Percentiles rank a stretch among this genome's conserved stretches.
phyloP scores from a whole-genome alignment of 2,797 vertebrate species.

The Lepilemur septentrionalis region DNA sequence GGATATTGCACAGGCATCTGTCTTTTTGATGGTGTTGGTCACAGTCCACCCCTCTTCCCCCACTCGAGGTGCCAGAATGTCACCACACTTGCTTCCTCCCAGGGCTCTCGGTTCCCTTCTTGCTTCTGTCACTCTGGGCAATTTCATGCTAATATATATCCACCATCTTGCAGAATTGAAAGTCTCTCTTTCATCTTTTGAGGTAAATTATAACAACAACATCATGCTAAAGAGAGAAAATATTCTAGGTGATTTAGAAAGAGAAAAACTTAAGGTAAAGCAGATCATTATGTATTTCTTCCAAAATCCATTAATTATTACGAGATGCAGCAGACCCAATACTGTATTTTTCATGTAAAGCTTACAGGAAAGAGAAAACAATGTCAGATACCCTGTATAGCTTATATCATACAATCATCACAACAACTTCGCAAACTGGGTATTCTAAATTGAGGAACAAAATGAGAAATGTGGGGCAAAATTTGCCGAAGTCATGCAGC shows the following conservation, averaged over 20 bases:
- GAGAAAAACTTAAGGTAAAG: neutral
- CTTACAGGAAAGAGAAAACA: neutral
- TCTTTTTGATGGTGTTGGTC: neutral
- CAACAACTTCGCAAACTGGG: neutral
- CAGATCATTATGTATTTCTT: neutral
- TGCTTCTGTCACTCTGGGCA: neutral
- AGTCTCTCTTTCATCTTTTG: neutral
- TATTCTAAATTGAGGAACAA: neutral
- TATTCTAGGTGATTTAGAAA: neutral
- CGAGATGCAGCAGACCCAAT: neutral
- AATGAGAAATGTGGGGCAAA: neutral
- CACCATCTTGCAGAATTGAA: neutral
- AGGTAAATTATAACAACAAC: neutral
- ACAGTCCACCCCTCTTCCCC: accelerated
- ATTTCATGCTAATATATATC: too few species aligned
- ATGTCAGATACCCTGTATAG: neutral
- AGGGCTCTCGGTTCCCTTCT: neutral
- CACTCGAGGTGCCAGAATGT: neutral
- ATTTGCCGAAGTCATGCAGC: neutral
- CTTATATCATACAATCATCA: neutral
- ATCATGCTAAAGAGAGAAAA: neutral
- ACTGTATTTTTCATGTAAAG: neutral
- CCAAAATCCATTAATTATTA: neutral
- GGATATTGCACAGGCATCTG: neutral
- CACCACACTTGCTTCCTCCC: neutral